phyloP scores from a whole-genome alignment of 2,888 invertebrate species.

The Alloscopus bannaensis region DNA sequence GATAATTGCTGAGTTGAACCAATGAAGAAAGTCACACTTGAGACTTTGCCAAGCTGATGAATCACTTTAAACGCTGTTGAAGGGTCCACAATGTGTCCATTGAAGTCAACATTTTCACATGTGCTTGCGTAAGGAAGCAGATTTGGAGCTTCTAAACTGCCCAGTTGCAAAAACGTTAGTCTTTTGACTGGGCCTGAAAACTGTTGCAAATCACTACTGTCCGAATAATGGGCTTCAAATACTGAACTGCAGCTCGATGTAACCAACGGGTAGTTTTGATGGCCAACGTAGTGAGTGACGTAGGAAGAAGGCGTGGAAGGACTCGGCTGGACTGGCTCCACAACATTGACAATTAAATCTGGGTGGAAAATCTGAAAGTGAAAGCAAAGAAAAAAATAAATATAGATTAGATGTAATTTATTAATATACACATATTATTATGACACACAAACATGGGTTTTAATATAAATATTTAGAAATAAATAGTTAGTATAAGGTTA shows the following conservation, averaged over 20 bases:
- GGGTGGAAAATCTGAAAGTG: slow-evolving; percentile 52
- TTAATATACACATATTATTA: no score
- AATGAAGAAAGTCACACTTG: slow-evolving; percentile 27
- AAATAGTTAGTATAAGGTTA: no score
- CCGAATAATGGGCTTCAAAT: slow-evolving; percentile 26
- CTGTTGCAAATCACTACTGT: slow-evolving; percentile 22
- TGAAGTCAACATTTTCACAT: slow-evolving; percentile 36
- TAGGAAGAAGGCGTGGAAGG: no score
- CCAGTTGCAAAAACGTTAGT: slow-evolving; percentile 37
- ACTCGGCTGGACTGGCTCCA: slow-evolving; percentile 16
- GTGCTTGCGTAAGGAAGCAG: slow-evolving; percentile 31
- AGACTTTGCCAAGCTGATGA: slow-evolving; percentile 34
- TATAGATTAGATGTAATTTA: no score
- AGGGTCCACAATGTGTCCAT: slow-evolving; percentile 25
- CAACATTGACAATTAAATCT: slow-evolving; percentile 24
- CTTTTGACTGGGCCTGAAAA: slow-evolving; percentile 49
- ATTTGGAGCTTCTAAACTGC: slow-evolving; percentile 35
- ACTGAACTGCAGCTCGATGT: slow-evolving; percentile 14
- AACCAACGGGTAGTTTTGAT: slow-evolving; percentile 9
- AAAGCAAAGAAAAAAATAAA: no score
- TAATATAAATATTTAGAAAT: no score
- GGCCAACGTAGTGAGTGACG: slow-evolving; percentile 28
- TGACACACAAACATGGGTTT: no score
- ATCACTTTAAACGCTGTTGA: slow-evolving; percentile 27
- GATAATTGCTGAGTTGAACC: slow-evolving; percentile 24